These are phyloP conservation scores for Ceratosolen solmsi DNA, from an alignment of 1,140 invertebrate species.

Conservation along the genomic window DNA sequence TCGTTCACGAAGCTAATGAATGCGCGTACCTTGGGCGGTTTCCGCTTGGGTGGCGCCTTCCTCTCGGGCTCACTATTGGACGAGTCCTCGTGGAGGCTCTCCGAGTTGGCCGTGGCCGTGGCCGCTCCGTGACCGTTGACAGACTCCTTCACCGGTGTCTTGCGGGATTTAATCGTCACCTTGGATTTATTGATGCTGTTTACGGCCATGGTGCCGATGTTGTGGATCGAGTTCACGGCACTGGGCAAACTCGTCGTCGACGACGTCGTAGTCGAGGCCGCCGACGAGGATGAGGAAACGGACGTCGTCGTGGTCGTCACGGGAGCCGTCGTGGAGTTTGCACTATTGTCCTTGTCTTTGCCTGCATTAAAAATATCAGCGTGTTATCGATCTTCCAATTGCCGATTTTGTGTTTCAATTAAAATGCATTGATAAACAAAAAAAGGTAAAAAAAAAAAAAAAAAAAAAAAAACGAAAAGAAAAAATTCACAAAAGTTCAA, in stretches of 20 bases:
- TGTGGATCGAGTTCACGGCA: slow-evolving; percentile 77
- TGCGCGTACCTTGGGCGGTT: slow-evolving; percentile 79
- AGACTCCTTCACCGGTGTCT: slow-evolving; percentile 65
- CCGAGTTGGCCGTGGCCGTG: slow-evolving; percentile 60
- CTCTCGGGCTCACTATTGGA: slow-evolving; percentile 83
- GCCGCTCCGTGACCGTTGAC: slow-evolving; percentile 76
- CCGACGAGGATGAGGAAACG: not conserved
- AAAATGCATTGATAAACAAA: no score
- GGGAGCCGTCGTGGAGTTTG: slow-evolving; percentile 36
- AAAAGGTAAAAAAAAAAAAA: no score
- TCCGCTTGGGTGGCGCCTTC: slow-evolving; percentile 81
- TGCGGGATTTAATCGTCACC: slow-evolving; percentile 66
- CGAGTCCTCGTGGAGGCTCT: slow-evolving; percentile 79
- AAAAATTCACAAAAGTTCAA: no score
- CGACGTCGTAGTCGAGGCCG: slow-evolving; percentile 14
- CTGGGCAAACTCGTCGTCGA: slow-evolving; percentile 65
- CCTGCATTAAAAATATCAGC: not conserved
- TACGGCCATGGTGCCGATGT: slow-evolving; percentile 79
- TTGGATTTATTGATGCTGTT: slow-evolving; percentile 82
- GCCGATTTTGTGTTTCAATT: no score
- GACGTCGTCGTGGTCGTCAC: slow-evolving; percentile 54
- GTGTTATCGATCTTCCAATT: no score
- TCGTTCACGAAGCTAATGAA: not conserved
- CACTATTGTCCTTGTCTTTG: slow-evolving; percentile 34
- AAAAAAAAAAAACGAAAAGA: no score